Evolutionary conservation across 2,113 vertebrate genomes (phyloP).

Genomic region (Phalacrocorax brasilianus): DNA sequence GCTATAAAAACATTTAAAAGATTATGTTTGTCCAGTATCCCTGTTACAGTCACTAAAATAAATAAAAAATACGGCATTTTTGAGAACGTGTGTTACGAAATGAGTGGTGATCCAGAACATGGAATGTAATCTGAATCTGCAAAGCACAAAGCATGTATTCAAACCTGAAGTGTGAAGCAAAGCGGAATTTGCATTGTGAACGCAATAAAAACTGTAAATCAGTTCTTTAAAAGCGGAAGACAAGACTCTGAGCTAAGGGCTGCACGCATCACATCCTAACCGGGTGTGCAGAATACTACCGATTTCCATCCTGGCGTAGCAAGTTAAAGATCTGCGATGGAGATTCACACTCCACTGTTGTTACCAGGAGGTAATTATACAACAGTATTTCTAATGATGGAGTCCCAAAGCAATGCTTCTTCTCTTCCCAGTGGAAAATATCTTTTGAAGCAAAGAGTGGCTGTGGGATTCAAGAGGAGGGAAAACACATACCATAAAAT

Average conservation of each 20-base stretch:
- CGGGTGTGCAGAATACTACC: not conserved
- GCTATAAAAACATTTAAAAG: not conserved
- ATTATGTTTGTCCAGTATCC: not conserved
- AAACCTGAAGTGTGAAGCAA: constrained; percentile 24
- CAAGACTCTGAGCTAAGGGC: not conserved
- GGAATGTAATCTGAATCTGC: not conserved
- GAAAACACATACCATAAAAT: constrained; percentile 85
- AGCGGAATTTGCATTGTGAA: constrained; percentile 41
- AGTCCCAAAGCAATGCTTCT: constrained; percentile 70
- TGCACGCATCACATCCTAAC: not conserved
- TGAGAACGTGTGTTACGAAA: not conserved
- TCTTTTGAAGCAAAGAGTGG: constrained; percentile 75
- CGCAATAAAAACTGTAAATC: constrained; percentile 29
- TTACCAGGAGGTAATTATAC: constrained; percentile 74
- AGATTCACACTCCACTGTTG: constrained; percentile 64
- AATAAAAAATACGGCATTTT: constrained; percentile 8
- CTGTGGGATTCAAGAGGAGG: constrained; percentile 79
- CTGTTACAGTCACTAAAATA: not conserved
- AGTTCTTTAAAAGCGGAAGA: constrained; percentile 21
- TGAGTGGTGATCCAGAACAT: not conserved
- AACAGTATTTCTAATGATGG: constrained; percentile 70
- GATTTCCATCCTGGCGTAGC: constrained; percentile 30
- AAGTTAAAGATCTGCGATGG: constrained; percentile 47
- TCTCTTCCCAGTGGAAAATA: constrained; percentile 75
- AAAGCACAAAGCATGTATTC: constrained; percentile 23